Evolutionary conservation across 2,888 invertebrate genomes (phyloP).

Genomic region (Tenthredo amoena): DNA sequence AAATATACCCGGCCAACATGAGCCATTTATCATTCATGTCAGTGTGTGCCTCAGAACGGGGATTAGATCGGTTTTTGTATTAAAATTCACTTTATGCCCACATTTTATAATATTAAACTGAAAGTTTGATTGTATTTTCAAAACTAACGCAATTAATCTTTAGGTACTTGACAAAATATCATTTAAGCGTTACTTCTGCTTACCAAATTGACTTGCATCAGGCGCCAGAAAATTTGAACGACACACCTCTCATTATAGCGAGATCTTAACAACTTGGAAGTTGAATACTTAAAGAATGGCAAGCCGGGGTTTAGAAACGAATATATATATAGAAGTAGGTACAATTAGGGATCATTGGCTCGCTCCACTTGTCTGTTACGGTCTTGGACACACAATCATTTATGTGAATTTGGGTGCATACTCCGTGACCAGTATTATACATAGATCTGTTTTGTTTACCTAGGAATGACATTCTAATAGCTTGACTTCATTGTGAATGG

Average conservation of each 20-base stretch:
- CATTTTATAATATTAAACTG: background rate
- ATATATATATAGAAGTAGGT: conserved; percentile 27
- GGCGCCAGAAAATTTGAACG: conserved; percentile 16
- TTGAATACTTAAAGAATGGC: conserved; percentile 20
- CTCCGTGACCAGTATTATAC: conserved; percentile 45
- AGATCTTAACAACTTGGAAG: background rate
- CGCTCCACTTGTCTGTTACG: conserved; percentile 58
- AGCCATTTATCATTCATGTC: background rate
- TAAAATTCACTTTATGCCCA: background rate
- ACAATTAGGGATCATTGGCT: conserved; percentile 42
- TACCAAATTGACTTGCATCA: conserved; percentile 37
- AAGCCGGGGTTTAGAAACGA: background rate
- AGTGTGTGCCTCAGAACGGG: background rate
- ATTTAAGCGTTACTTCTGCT: background rate
- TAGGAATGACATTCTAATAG: conserved; percentile 53
- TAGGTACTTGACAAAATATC: background rate
- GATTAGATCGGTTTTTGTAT: background rate
- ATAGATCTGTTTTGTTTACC: conserved; percentile 39
- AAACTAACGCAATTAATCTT: background rate
- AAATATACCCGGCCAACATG: background rate
- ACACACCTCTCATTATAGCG: conserved; percentile 23
- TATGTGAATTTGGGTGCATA: conserved; percentile 53
- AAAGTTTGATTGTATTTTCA: background rate
- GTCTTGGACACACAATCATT: conserved; percentile 28
- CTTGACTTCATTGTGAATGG: conserved; percentile 30